Conservation (phyloP, 2,888 invertebrate species). For the Xestia rhomboidea region DNA sequence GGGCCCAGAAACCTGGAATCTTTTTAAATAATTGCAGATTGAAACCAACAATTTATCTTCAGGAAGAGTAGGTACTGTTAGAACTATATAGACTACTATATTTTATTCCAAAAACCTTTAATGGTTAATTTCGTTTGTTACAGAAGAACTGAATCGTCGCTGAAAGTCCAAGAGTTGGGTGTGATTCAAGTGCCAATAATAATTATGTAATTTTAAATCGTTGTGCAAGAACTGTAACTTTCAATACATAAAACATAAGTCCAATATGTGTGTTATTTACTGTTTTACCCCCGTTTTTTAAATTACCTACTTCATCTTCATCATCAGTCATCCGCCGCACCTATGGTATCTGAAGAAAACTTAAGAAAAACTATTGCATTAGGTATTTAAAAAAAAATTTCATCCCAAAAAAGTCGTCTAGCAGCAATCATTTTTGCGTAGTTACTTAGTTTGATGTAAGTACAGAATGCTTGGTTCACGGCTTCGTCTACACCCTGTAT, state of each 20-base stretch:
- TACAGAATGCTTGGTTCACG: too few species aligned
- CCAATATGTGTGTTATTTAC: constrained; percentile 24
- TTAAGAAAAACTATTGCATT: background rate
- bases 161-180: constrained; percentile 36
- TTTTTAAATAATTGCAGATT: background rate
- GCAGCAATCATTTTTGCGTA: too few species aligned
- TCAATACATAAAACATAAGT: constrained; percentile 54
- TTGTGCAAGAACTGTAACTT: constrained; percentile 55
- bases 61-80: background rate
- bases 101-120: too few species aligned
- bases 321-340: background rate
- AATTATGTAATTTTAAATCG: constrained; percentile 51
- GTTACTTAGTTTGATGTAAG: too few species aligned
- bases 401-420: too few species aligned
- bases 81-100: too few species aligned
- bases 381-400: background rate
- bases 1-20: background rate
- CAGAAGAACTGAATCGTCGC: constrained; percentile 63
- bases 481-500: too few species aligned
- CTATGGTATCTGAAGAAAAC: background rate
- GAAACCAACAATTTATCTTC: background rate
- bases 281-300: background rate
- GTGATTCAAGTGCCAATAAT: constrained; percentile 68
- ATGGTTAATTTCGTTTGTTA: constrained; percentile 43
- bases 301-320: background rate